phyloP scores from a whole-genome alignment of 2,888 invertebrate genomes.

The Polyploca ridens region DNA sequence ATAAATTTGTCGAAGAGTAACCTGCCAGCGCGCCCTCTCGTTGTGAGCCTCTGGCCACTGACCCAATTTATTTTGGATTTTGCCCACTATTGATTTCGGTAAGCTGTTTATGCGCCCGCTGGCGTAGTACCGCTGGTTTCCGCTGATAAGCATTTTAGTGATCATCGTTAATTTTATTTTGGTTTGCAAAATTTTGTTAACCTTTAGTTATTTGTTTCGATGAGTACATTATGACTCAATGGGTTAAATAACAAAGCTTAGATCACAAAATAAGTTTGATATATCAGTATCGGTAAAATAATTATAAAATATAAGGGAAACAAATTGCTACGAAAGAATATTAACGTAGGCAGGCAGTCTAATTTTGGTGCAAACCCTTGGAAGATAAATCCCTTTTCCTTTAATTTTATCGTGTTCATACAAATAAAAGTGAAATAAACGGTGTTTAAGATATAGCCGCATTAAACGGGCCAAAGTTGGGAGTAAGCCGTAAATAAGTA shows the following conservation, averaged over 20 bases:
- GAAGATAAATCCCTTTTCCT: constrained; percentile 3
- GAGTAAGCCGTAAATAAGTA: constrained; percentile 66
- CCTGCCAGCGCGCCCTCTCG: constrained; percentile 14
- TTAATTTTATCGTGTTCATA: constrained; percentile 14
- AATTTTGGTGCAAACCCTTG: not conserved
- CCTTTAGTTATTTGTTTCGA: not conserved
- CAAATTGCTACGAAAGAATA: not conserved
- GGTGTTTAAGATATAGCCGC: constrained; percentile 38
- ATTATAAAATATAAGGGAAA: not conserved
- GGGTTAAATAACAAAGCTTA: too few species aligned
- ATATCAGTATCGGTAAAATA: too few species aligned
- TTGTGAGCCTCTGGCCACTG: constrained; percentile 21
- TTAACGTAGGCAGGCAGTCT: not conserved
- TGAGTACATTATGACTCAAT: too few species aligned
- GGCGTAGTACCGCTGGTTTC: not conserved
- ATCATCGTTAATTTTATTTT: not conserved
- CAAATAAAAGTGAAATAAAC: constrained; percentile 31
- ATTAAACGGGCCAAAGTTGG: constrained; percentile 49
- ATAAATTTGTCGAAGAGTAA: constrained; percentile 25
- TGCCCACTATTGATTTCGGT: constrained; percentile 27
- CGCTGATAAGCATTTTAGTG: not conserved
- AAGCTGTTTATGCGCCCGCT: constrained; percentile 34
- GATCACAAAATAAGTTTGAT: too few species aligned
- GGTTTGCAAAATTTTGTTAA: not conserved
- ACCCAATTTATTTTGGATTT: constrained; percentile 40